Evolutionary conservation across 2,113 vertebrate genomes (phyloP).

Genomic region (Tenrec ecaudatus): DNA sequence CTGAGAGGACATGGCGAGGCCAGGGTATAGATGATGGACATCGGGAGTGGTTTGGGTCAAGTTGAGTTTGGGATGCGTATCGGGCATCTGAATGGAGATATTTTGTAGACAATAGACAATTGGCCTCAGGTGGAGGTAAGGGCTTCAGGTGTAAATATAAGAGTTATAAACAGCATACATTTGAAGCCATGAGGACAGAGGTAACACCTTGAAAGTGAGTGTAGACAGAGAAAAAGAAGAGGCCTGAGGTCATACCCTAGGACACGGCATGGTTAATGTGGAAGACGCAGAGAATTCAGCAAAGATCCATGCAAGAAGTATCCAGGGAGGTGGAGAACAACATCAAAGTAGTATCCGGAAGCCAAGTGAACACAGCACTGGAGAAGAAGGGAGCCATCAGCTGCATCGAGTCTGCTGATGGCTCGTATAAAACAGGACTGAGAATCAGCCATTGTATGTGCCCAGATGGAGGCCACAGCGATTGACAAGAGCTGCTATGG

Average conservation of each 20-base stretch:
- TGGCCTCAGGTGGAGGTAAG: not conserved
- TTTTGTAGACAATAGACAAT: not conserved
- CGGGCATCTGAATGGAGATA: not conserved
- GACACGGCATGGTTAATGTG: not conserved
- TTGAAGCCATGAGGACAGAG: constrained; percentile 1
- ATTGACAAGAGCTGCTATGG: not conserved
- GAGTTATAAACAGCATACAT: not conserved
- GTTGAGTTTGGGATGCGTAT: not conserved
- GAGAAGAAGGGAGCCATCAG: not conserved
- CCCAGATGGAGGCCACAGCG: not conserved
- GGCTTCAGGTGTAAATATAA: not conserved
- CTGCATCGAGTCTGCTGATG: not conserved
- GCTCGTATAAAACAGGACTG: not conserved
- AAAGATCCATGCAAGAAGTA: not conserved
- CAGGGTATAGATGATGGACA: not conserved
- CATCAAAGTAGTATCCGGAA: not conserved
- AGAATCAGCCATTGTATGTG: not conserved
- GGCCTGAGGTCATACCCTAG: not conserved
- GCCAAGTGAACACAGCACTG: not conserved
- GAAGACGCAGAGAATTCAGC: not conserved
- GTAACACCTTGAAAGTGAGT: not conserved
- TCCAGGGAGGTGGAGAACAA: not conserved
- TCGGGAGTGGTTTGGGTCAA: not conserved
- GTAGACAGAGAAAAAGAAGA: not conserved
- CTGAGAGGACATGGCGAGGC: not conserved